phyloP scores from a whole-genome alignment of 2,113 vertebrate genomes.

The Sander vitreus region DNA sequence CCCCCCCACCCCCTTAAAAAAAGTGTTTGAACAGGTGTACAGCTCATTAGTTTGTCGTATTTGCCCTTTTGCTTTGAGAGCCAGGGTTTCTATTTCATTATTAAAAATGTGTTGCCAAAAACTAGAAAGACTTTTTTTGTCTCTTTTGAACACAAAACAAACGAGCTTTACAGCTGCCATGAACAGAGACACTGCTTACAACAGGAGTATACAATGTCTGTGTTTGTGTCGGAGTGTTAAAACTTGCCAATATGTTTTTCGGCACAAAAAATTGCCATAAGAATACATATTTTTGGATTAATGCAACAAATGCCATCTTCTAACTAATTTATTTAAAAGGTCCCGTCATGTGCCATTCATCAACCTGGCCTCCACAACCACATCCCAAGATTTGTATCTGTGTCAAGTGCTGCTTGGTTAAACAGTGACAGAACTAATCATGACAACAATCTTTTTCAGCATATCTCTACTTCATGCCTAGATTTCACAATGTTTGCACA shows the following conservation, averaged over 20 bases:
- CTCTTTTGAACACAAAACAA: neutral
- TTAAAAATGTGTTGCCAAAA: constrained; percentile 24
- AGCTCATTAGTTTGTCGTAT: constrained; percentile 50
- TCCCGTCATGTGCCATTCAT: neutral
- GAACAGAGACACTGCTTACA: constrained; percentile 20
- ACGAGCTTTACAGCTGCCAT: constrained; percentile 25
- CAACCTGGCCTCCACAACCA: neutral
- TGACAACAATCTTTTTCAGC: constrained; percentile 10
- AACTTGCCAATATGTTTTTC: constrained; percentile 1
- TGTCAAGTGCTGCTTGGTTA: constrained; percentile 56
- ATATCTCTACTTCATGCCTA: neutral
- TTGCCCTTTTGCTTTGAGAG: constrained; percentile 35
- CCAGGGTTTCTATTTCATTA: constrained; percentile 38
- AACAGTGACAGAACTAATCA: constrained; percentile 60
- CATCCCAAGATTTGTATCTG: neutral
- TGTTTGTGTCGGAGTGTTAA: constrained; percentile 1
- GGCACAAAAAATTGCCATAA: neutral
- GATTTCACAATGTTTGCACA: constrained; percentile 53
- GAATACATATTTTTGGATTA: neutral
- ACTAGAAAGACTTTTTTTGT: constrained; percentile 1
- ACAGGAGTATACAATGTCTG: neutral
- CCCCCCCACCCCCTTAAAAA: neutral
- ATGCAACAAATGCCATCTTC: neutral
- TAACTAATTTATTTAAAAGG: neutral
- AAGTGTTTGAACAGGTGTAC: constrained; percentile 70